A percentile compares a stretch with the other conserved stretches of the same genome.
Conservation (phyloP, 2,797 vertebrate species). For the Rachycentron canadum region DNA sequence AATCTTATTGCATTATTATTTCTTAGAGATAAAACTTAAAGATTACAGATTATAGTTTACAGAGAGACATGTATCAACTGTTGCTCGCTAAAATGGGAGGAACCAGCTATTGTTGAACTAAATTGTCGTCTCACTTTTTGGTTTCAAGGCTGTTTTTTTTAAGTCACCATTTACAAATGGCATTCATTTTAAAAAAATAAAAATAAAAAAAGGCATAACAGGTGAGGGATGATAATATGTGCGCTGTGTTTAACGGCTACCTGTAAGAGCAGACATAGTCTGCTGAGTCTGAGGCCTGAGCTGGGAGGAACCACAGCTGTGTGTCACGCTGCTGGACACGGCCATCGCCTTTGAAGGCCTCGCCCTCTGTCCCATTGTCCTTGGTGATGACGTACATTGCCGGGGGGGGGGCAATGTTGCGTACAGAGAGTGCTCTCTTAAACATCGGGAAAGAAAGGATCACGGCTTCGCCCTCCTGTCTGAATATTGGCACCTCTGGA, state of each 20-base stretch:
- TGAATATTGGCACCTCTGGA: slow-evolving; percentile 59
- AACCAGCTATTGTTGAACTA: too few relatives aligned
- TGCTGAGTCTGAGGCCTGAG: slow-evolving; percentile 86
- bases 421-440: slow-evolving; percentile 31
- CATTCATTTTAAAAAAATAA: neutral
- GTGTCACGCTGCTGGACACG: slow-evolving; percentile 67
- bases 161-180: too few relatives aligned
- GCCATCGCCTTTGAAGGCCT: slow-evolving; percentile 67
- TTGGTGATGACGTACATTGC: slow-evolving; percentile 66
- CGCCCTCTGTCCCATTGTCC: slow-evolving; percentile 30
- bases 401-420: slow-evolving; percentile 44
- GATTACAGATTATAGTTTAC: too few relatives aligned
- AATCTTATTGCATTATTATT: too few relatives aligned
- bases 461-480: slow-evolving; percentile 86
- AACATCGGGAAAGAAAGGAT: slow-evolving; percentile 84
- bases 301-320: slow-evolving; percentile 90
- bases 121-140: too few relatives aligned
- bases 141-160: too few relatives aligned
- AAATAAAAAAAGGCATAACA: neutral
- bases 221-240: too few relatives aligned
- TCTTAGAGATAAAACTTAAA: too few relatives aligned
- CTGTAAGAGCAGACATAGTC: slow-evolving; percentile 89
- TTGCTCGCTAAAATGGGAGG: too few relatives aligned
- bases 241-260: slow-evolving; percentile 70
- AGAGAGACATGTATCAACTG: too few relatives aligned